Evolutionary conservation across 2,888 invertebrate genomes (phyloP).

Genomic region (Drosophila anceps): DNA sequence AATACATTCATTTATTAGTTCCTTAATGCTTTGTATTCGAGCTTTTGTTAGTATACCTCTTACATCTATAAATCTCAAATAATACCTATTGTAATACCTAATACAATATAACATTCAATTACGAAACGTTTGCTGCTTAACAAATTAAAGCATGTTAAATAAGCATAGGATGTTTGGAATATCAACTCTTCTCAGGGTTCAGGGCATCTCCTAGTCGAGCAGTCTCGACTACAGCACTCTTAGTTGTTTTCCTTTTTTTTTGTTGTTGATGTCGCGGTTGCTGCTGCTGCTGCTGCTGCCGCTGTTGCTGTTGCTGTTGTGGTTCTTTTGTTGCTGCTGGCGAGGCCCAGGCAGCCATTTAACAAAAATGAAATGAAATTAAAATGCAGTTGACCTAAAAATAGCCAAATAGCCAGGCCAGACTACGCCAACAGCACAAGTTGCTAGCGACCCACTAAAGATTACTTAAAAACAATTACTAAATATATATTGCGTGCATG

Average conservation of each 20-base stretch:
- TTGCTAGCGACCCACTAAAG: slow-evolving; percentile 42
- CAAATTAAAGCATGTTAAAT: too few relatives aligned
- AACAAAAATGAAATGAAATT: slow-evolving; percentile 71
- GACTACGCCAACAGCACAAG: slow-evolving; percentile 20
- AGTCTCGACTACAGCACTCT: too few relatives aligned
- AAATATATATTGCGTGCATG: neutral
- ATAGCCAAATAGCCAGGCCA: slow-evolving; percentile 52
- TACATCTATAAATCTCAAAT: too few relatives aligned
- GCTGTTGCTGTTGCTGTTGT: slow-evolving; percentile 21
- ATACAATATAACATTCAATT: too few relatives aligned
- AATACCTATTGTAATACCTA: too few relatives aligned
- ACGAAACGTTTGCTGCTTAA: too few relatives aligned
- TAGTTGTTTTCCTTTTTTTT: slow-evolving; percentile 5
- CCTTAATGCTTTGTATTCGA: too few relatives aligned
- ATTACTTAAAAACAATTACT: slow-evolving; percentile 16
- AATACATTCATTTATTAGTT: too few relatives aligned
- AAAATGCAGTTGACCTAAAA: slow-evolving; percentile 76
- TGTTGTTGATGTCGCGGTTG: slow-evolving; percentile 11
- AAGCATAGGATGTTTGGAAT: too few relatives aligned
- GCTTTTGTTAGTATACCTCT: too few relatives aligned
- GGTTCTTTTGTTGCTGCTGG: slow-evolving; percentile 16
- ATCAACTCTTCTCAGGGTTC: too few relatives aligned
- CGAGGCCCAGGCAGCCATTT: slow-evolving; percentile 49
- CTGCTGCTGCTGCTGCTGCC: slow-evolving; percentile 17
- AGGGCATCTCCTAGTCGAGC: too few relatives aligned